Base-by-base conservation (phyloP, 2,113 vertebrate genomes). In the Periophthalmodon schlosseri region DNA sequence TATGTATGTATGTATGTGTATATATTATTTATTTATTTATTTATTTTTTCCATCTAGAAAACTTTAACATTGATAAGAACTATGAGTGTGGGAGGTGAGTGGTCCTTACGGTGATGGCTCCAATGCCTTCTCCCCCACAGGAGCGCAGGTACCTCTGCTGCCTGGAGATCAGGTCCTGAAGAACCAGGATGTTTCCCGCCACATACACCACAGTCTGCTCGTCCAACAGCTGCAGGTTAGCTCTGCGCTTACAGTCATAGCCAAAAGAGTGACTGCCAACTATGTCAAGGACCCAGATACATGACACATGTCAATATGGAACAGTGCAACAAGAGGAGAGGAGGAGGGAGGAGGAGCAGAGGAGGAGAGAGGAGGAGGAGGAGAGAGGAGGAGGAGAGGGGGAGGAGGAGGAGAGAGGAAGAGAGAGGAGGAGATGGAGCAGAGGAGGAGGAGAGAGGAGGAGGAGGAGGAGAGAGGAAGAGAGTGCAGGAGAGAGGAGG, bases 221-320 rank as follows among this genome's bases (percentile, higher is more conserved):
- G 54, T 98, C 95, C 86, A 98, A 86, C 66, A 95, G 78, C 60
- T 95, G 93, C 24, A 99, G 92, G 84, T 99, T 99, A 39, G 86
- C 92, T 24, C 94, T 89, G 81, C 91, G 96, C 16, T 73, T 89
- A 58, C 95, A 96, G 86, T 98, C 97, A 75, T 98, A 99, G 3
- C 97, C 96, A 83, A 98, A 98, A 12, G 96, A 98, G 92, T 98
- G 92, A 75, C 97, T 99, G 79, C 11, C n/a, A 34, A 7, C 36
- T 20, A 24, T 0, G 3, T 86, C 65, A 84, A 88, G 86, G 91
- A 75, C 15, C 69, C 60, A 77, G 1, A 69, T 20, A 33, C 50
- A 52, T 20, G 39, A 44, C 8, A 6, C 6, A 39, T 39, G 36
- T 39, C 36, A 44, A 52, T 20, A 16, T 52, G 3, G 18, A 10